Conservation (phyloP, 2,113 vertebrate species). For the Otus sunia region DNA sequence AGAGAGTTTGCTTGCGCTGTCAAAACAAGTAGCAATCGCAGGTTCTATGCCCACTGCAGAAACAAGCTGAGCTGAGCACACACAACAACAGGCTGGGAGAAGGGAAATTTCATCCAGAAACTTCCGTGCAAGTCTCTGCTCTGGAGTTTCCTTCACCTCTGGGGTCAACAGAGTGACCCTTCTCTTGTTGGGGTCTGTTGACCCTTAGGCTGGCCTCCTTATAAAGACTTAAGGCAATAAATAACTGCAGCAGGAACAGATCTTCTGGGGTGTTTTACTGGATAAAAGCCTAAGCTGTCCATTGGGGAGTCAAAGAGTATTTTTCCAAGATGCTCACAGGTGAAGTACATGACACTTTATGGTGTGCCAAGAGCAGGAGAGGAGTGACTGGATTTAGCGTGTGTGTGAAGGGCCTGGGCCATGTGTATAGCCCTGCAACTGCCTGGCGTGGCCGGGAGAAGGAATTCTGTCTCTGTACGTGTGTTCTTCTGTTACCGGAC, state of each 20-base stretch:
- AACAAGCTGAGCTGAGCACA: background rate
- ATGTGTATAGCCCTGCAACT: background rate
- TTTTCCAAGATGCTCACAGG: rapidly evolving
- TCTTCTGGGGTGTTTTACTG: background rate
- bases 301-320: rapidly evolving
- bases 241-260: background rate
- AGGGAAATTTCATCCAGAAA: background rate
- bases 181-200: no score
- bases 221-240: background rate
- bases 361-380: background rate
- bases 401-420: background rate
- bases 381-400: background rate
- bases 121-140: background rate
- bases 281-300: background rate
- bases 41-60: background rate
- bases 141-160: background rate
- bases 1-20: background rate
- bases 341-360: rapidly evolving
- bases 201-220: background rate
- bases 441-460: rapidly evolving
- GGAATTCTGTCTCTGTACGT: background rate
- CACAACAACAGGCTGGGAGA: background rate
- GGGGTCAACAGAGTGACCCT: background rate
- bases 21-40: background rate
- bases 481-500: background rate